Percentiles rank a stretch among this genome's conserved stretches.
phyloP scores from a whole-genome alignment of 2,797 vertebrate species.

The Erethizon dorsatum region DNA sequence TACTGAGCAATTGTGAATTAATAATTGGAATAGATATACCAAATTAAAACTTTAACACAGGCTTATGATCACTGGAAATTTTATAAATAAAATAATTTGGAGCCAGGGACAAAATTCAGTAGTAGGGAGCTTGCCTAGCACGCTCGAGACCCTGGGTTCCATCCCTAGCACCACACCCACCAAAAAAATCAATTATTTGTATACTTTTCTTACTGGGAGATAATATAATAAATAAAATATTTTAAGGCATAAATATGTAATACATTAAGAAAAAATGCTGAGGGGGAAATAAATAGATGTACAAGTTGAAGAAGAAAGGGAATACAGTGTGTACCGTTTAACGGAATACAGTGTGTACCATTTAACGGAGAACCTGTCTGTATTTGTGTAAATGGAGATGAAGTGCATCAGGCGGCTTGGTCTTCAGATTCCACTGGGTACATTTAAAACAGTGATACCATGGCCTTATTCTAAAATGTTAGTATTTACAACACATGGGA shows the following conservation, averaged over 20 bases:
- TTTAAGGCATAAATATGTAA: background rate
- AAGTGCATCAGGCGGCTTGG: background rate
- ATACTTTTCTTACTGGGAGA: background rate
- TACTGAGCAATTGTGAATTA: background rate
- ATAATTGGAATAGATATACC: background rate
- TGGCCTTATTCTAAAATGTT: background rate
- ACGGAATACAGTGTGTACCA: background rate
- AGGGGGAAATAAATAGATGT: background rate
- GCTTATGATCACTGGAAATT: background rate
- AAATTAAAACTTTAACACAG: background rate
- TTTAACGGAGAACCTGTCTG: background rate
- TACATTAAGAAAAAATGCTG: constrained; percentile 15
- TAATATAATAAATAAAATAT: background rate
- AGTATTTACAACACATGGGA: background rate
- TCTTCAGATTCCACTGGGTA: background rate
- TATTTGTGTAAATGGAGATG: background rate
- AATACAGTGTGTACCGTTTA: background rate
- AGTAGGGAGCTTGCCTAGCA: background rate
- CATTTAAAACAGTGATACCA: background rate
- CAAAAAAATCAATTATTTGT: background rate
- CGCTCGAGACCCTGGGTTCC: background rate
- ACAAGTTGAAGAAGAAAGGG: background rate
- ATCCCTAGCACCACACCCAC: background rate
- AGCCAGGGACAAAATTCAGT: background rate
- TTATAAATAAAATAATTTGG: background rate